Evolutionary conservation across 2,888 invertebrate species (phyloP), one percentile per base, ranked within the genome.

Genomic region (Stegophylla sp.): DNA sequence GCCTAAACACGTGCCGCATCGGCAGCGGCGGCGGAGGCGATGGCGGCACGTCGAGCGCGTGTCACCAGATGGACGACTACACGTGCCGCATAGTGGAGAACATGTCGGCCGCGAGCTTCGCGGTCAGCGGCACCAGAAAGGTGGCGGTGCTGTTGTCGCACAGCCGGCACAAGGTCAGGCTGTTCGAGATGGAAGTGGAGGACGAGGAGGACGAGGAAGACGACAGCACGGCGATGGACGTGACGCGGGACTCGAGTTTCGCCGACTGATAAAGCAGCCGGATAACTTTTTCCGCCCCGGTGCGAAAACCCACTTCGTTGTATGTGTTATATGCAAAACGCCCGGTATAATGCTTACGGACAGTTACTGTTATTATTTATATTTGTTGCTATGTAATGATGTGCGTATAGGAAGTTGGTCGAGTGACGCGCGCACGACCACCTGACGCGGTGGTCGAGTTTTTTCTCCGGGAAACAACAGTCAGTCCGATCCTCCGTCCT

Each of bases 151-250:
- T 97, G 67, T 88, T 96, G 59, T 92, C 94, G 20, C 92, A 93
- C 84, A 94, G 91, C 84, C 88, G 89, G 76, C 90, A 94, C 82
- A 93, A 94, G 86, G 93, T 97, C 63, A 89, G 94, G 83, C 89
- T 96, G 69, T 94, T 94, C 86, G 95, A 97, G 87, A 96, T 96
- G 92, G 97, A 97, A 88, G 93, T 92, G 0, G 96, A 96, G 85
- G 96, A 95, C 34, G 94, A 94, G 81, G 94, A 94, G 82, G 96
- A 97, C 83, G 96, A 93, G 53, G 93, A 93, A 74, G 84, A 75
- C 4, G 67, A 76, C 20, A 82, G 67, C 12, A 81, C 63, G 26
- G 75, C 63, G 20, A 73, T 83, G 79, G 79, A 79, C 23, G 48
- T 79, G 10, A 79, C 79, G 4, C 69, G 48, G 12, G 79, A 79